Conservation (phyloP, 2,888 invertebrate genomes). For the Macrophya alboannulata region DNA sequence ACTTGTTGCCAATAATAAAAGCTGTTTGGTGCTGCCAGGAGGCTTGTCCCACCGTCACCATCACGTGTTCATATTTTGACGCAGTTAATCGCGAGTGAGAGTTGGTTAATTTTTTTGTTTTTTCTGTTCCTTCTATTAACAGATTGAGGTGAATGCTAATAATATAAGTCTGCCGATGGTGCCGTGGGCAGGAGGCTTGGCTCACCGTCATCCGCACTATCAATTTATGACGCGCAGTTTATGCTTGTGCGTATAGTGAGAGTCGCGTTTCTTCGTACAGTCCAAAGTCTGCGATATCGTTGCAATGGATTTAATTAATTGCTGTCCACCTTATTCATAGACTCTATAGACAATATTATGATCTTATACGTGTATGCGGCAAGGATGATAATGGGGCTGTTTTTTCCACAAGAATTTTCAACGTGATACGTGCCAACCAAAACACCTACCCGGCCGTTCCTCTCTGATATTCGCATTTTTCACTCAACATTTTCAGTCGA, state of each 20-base stretch:
- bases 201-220: neutral
- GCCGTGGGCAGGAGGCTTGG: neutral
- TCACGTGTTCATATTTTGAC: constrained; percentile 7
- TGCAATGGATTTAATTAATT: no score
- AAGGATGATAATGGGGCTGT: neutral
- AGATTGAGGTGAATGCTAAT: constrained; percentile 7
- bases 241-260: neutral
- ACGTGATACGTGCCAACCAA: no score
- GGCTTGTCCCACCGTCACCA: neutral
- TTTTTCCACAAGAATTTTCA: neutral
- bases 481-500: neutral
- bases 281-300: neutral
- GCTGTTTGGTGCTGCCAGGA: neutral
- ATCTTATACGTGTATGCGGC: neutral
- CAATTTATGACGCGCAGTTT: neutral
- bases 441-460: neutral
- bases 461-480: neutral
- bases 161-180: neutral
- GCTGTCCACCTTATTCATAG: neutral
- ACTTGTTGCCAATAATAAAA: neutral
- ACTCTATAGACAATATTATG: neutral
- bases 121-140: neutral
- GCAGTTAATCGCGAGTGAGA: neutral
- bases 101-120: neutral
- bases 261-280: neutral